A percentile compares a stretch with the other conserved stretches of the same genome.
These are phyloP conservation scores for Agrypnia vestita DNA, from an alignment of 1,140 invertebrate genomes.

Conservation along the genomic window DNA sequence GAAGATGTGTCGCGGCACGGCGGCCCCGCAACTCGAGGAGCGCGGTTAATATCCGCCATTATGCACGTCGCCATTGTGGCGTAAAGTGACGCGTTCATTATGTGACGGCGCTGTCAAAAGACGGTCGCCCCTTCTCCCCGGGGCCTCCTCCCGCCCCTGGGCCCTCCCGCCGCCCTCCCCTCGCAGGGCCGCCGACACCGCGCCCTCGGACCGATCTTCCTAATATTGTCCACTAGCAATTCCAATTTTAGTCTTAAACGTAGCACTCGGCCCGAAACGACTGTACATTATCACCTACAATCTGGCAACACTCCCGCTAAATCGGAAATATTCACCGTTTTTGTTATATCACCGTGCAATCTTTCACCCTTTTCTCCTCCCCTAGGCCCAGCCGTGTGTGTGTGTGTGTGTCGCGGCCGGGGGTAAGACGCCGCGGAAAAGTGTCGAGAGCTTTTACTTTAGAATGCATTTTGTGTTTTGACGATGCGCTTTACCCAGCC, in stretches of 20 bases:
- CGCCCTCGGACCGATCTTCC: not conserved
- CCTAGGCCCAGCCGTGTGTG: not conserved
- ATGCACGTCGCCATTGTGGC: not conserved
- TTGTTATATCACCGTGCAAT: too few relatives aligned
- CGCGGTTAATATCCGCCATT: constrained; percentile 18
- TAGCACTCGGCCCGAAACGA: too few relatives aligned
- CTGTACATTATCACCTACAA: too few relatives aligned
- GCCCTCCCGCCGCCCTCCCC: not conserved
- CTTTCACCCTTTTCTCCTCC: constrained; percentile 5
- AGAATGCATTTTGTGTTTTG: constrained; percentile 49
- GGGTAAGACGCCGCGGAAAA: constrained; percentile 32
- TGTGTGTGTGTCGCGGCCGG: not conserved
- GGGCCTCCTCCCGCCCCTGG: not conserved
- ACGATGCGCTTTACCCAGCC: constrained; percentile 42
- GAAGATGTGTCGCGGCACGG: not conserved
- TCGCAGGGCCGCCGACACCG: not conserved
- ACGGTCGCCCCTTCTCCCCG: not conserved
- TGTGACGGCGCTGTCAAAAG: constrained; percentile 31
- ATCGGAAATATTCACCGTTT: too few relatives aligned
- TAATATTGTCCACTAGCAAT: too few relatives aligned
- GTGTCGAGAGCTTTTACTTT: constrained; percentile 39
- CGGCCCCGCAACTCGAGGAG: constrained; percentile 1
- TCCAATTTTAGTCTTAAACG: too few relatives aligned
- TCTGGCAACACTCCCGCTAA: too few relatives aligned
- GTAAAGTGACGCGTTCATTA: constrained; percentile 4